Percentiles rank a stretch among this genome's conserved stretches.
These are phyloP conservation scores for Homarus gammarus DNA, from an alignment of 2,888 invertebrate genomes.

Conservation along the genomic window DNA sequence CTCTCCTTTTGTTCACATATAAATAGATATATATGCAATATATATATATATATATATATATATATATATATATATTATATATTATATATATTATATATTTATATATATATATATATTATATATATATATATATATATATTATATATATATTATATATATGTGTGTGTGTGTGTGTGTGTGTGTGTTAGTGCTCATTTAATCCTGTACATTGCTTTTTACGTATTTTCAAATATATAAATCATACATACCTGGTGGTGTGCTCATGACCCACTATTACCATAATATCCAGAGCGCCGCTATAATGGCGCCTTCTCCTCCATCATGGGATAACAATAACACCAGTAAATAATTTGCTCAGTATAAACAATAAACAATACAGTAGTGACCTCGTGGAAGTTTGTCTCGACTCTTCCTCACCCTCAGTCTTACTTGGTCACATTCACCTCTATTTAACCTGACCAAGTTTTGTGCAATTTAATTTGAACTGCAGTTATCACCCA, in stretches of 20 bases:
- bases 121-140: neutral
- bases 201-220: too few species aligned
- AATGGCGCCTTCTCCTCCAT: neutral
- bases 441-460: too few species aligned
- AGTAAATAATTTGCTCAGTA: neutral
- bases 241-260: slow-evolving; percentile 2
- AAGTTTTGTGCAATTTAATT: too few species aligned
- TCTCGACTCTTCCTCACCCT: too few species aligned
- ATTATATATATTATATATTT: too few species aligned
- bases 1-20: too few species aligned
- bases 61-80: neutral
- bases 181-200: too few species aligned
- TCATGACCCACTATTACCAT: neutral
- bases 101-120: neutral
- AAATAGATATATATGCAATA: neutral
- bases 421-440: too few species aligned
- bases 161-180: neutral
- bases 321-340: neutral
- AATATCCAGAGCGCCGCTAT: neutral
- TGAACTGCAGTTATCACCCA: too few species aligned
- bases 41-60: neutral
- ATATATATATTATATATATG: slow-evolving; percentile 5
- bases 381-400: too few species aligned
- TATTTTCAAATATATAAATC: too few species aligned
- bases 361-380: neutral